Percentiles rank a stretch among this genome's conserved stretches.
Conservation (phyloP, 64 coral and sea anemone genomes). For the Porites australiensis region DNA sequence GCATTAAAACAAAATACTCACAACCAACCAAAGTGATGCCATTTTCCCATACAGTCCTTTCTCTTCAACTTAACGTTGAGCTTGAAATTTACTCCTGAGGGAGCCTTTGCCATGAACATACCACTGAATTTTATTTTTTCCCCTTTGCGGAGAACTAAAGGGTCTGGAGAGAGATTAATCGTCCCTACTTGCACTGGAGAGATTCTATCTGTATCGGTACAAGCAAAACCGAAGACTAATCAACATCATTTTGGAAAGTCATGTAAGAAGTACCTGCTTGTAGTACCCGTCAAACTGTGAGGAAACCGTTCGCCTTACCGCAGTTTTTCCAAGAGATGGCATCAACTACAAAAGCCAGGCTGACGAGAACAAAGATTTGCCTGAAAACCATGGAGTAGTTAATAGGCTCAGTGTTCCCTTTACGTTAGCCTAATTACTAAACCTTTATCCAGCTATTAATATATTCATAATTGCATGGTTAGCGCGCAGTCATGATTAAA, state of each 20-base stretch:
- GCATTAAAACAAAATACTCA: too few species aligned
- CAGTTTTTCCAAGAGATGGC: neutral
- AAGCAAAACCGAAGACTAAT: too few species aligned
- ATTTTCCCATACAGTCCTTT: neutral
- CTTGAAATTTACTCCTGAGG: neutral
- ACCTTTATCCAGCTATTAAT: too few species aligned
- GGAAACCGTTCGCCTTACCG: neutral
- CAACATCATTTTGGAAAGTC: too few species aligned
- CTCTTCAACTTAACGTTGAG: neutral
- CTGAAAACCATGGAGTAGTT: neutral
- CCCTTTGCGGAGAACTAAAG: neutral
- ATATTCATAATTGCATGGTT: too few species aligned
- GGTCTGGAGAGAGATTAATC: neutral
- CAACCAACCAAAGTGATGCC: too few species aligned
- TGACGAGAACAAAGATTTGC: neutral
- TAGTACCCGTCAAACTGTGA: too few species aligned
- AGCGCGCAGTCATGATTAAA: too few species aligned
- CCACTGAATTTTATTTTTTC: neutral
- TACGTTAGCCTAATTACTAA: too few species aligned
- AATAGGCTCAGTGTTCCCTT: too few species aligned
- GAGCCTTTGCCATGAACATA: neutral
- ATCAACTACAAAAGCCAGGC: slow-evolving; percentile 10
- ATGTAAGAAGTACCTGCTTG: too few species aligned
- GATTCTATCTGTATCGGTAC: neutral
- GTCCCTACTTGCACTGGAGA: neutral